Conservation (phyloP, 2,888 invertebrate species). For the Sycophila texana region DNA sequence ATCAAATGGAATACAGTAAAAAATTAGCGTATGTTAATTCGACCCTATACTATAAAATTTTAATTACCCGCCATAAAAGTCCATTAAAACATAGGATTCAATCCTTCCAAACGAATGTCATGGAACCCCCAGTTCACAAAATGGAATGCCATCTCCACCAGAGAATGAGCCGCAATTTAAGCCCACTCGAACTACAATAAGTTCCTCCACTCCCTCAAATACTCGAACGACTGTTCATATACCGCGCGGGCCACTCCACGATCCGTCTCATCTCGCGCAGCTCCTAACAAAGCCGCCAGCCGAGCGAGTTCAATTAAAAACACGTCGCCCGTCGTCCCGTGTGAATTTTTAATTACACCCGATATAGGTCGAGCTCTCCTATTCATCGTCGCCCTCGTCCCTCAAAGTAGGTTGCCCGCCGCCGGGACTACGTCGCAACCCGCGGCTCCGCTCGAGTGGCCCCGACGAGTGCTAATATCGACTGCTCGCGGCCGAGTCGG, state of each 20-base stretch:
- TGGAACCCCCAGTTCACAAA: no score
- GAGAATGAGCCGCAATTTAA: no score
- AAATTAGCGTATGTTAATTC: no score
- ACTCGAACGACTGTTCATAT: not conserved
- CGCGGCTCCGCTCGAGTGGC: conserved; percentile 10
- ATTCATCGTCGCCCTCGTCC: not conserved
- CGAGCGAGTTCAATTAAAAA: conserved; percentile 6
- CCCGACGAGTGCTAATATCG: not conserved
- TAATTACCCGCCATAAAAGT: no score
- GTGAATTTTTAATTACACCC: conserved; percentile 28
- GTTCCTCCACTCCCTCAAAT: not conserved
- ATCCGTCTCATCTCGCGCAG: not conserved
- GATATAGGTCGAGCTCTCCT: not conserved
- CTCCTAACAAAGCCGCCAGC: not conserved
- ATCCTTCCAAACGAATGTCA: no score
- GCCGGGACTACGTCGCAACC: no score
- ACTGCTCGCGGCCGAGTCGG: conserved; percentile 27
- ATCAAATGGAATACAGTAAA: no score
- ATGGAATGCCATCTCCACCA: no score
- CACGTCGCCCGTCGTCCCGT: not conserved
- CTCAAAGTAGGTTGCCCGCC: conserved; percentile 26
- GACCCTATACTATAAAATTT: no score
- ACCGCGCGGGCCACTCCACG: not conserved
- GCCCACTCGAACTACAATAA: not conserved
- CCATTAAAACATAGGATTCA: no score